Evolutionary conservation across 1,140 invertebrate genomes (phyloP).

Genomic region (Leptinotarsa texana): DNA sequence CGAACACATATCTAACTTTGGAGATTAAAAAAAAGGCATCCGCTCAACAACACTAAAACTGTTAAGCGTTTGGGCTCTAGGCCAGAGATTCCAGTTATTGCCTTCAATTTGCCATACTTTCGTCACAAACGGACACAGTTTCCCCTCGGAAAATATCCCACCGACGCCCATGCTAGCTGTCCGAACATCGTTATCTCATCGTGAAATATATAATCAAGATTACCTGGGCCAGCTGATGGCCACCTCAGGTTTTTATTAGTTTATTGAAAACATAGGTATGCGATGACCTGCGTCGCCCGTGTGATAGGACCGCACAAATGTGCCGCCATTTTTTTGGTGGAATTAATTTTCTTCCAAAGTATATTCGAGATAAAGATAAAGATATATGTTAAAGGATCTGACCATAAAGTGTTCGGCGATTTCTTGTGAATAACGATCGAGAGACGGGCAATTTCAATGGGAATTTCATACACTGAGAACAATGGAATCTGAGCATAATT

Average conservation of each 20-base stretch:
- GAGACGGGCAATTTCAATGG: neutral
- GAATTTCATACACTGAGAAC: too few relatives aligned
- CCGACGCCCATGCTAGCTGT: neutral
- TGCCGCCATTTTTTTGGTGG: constrained; percentile 23
- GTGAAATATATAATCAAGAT: constrained; percentile 27
- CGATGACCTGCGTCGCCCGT: constrained; percentile 17
- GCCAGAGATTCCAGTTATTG: too few relatives aligned
- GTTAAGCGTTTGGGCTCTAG: too few relatives aligned
- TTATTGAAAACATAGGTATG: constrained; percentile 28
- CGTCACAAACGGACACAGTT: too few relatives aligned
- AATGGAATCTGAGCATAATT: too few relatives aligned
- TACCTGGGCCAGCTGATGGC: constrained; percentile 25
- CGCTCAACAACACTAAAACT: too few relatives aligned
- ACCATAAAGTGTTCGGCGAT: neutral
- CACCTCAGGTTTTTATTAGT: constrained; percentile 29
- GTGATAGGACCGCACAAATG: constrained; percentile 18
- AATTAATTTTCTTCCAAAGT: constrained; percentile 5
- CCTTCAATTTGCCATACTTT: too few relatives aligned
- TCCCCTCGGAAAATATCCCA: too few relatives aligned
- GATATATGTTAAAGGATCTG: constrained; percentile 13
- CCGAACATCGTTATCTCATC: constrained; percentile 15
- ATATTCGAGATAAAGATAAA: constrained; percentile 12
- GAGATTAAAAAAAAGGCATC: too few relatives aligned
- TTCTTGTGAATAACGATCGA: neutral
- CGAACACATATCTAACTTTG: too few relatives aligned